These are phyloP conservation scores for Agapostemon virescens DNA, from an alignment of 2,888 invertebrate species.

Conservation along the genomic window DNA sequence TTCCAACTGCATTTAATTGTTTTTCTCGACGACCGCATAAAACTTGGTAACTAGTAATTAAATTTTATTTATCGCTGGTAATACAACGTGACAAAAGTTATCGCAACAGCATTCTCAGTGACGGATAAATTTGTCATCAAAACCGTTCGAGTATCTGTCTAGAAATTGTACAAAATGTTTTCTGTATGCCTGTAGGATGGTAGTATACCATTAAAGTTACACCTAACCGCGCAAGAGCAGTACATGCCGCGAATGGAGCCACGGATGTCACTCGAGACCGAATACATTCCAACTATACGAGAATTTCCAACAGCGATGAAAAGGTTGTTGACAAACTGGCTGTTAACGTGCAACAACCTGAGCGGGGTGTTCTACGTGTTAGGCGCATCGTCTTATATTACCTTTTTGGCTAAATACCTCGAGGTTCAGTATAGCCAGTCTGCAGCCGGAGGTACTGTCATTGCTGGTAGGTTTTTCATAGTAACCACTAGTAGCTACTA, in stretches of 20 bases:
- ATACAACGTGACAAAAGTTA: background rate
- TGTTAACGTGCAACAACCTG: conserved; percentile 85
- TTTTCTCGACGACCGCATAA: no score
- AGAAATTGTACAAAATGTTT: background rate
- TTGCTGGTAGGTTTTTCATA: conserved; percentile 82
- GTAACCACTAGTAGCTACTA: background rate
- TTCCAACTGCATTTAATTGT: no score
- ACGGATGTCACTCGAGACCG: conserved; percentile 55
- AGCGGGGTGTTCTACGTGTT: conserved; percentile 86
- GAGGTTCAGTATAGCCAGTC: conserved; percentile 87
- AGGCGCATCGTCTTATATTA: conserved; percentile 85
- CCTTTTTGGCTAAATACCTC: conserved; percentile 88
- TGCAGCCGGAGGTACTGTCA: conserved; percentile 85
- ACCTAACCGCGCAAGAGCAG: conserved; percentile 59
- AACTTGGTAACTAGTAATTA: background rate
- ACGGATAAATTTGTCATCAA: background rate
- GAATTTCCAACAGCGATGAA: conserved; percentile 84
- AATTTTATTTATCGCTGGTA: background rate
- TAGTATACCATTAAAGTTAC: conserved; percentile 71
- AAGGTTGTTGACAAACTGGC: conserved; percentile 84
- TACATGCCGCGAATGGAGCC: conserved; percentile 48
- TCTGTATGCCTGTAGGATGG: conserved; percentile 62
- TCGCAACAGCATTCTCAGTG: background rate
- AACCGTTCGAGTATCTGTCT: background rate
- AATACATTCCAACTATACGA: conserved; percentile 74